Conservation (phyloP, 1,140 invertebrate genomes). For the Delia radicum region DNA sequence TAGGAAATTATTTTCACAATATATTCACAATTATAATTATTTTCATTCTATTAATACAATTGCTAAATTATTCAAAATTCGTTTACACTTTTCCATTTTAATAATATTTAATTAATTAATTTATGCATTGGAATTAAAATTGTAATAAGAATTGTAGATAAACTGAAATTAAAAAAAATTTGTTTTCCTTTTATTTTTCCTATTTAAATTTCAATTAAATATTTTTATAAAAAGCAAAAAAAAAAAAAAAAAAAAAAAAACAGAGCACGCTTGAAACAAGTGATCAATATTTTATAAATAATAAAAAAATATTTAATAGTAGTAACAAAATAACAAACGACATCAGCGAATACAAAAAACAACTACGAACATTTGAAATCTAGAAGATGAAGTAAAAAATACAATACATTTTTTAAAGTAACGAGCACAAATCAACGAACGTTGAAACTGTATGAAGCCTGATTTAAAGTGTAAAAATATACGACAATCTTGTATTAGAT, state of each 20-base stretch:
- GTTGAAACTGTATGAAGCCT: not conserved
- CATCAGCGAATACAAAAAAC: not conserved
- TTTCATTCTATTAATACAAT: not conserved
- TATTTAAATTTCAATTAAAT: not conserved
- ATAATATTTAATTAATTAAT: too few species aligned
- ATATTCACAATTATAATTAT: not conserved
- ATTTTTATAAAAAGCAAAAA: not conserved
- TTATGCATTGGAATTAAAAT: too few species aligned
- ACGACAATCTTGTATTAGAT: not conserved
- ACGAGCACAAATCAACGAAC: not conserved
- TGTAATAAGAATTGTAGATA: not conserved
- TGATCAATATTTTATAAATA: not conserved
- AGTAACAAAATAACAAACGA: not conserved
- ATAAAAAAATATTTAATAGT: not conserved
- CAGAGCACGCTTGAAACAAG: conserved; percentile 9
- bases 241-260: not conserved
- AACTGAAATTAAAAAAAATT: not conserved
- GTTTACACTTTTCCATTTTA: not conserved
- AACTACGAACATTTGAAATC: not conserved
- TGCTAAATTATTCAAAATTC: too few species aligned
- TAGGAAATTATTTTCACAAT: not conserved
- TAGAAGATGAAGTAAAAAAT: not conserved
- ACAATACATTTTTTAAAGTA: not conserved
- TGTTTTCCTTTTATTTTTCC: not conserved
- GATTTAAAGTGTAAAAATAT: not conserved